A percentile compares a stretch with the other conserved stretches of the same genome.
phyloP scores from a whole-genome alignment of 2,797 vertebrate species.

The Hirundo rustica region DNA sequence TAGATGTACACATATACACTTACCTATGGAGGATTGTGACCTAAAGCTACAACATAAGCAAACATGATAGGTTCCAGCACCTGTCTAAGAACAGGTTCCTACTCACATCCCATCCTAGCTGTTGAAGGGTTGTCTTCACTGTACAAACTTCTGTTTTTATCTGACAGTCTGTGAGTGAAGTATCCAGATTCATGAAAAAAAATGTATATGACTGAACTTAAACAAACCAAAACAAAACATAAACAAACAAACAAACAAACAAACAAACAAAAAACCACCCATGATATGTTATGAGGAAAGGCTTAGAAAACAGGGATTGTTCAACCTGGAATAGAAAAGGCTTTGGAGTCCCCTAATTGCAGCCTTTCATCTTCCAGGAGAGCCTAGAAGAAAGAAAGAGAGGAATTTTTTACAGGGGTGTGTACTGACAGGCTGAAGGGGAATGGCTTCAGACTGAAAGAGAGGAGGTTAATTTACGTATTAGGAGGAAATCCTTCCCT shows the following conservation, averaged over 20 bases:
- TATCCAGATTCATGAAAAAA: not conserved
- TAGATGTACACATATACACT: not conserved
- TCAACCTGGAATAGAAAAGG: not conserved
- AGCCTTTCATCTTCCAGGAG: not conserved
- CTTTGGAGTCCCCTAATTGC: not conserved
- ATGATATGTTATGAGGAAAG: not conserved
- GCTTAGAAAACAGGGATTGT: not conserved
- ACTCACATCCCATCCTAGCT: not conserved
- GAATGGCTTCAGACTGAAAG: not conserved
- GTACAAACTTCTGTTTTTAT: not conserved
- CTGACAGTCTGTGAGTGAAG: accelerated
- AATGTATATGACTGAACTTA: not conserved
- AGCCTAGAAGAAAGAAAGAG: not conserved
- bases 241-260: not conserved
- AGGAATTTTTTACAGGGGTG: not conserved
- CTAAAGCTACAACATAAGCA: not conserved
- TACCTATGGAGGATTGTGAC: not conserved
- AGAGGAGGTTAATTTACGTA: not conserved
- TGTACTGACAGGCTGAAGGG: not conserved
- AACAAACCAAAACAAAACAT: too few species aligned
- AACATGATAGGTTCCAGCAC: not conserved
- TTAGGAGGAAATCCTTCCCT: not conserved
- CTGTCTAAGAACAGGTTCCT: not conserved
- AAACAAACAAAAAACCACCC: too few species aligned
- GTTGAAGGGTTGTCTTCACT: not conserved